Base-by-base conservation (phyloP, 2,797 vertebrate species). In the Cryptoblepharus egeriae region DNA sequence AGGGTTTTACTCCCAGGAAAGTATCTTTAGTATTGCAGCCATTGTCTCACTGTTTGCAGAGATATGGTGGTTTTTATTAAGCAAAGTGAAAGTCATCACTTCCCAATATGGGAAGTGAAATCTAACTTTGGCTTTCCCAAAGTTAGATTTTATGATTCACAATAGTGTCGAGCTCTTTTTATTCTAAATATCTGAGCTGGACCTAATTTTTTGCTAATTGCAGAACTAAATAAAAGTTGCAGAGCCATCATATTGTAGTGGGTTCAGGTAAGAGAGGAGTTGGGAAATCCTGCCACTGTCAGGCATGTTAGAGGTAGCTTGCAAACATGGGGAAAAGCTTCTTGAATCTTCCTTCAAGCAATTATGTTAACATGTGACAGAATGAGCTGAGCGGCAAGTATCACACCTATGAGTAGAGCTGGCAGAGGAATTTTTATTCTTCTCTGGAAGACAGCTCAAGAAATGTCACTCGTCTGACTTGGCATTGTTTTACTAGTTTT, bases 401-500 rank as follows among this genome's bases (percentile, higher is more conserved):
- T 76, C 0, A 0, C 77, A 61, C 2, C 0, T 61, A 10, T 60
- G 82, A 42, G 82, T 13, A 57, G 83, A 89, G 80, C 86, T 24
- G 85, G 90, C 57, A 84, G 73, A 92, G 79, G 58, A 26, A 16
- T 79, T 0, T 65, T 86, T 82, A 84, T 90, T 88, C n/a, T 6
- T 80, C 69, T 55, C 78, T 63, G 81, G 72, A 85, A 74, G 37
- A 74, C 85, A 2, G 30, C 75, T 85, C 32, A 90, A 85, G 86
- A 90, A 91, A 88, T 76, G 26, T 85, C 85, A 79, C 88, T 91
- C 71, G 22, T 75, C 92, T 91, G 81, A 80, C 58, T 61, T 0
- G 0, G 85, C 0, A 0, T 79, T 85, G 84, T 93, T 94, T 88
- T 88, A 32, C 83, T 72, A 87, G 92, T 89, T 85, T 87, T 83